These are phyloP conservation scores for Rhingia rostrata DNA, from an alignment of 2,888 invertebrate species.

Conservation along the genomic window DNA sequence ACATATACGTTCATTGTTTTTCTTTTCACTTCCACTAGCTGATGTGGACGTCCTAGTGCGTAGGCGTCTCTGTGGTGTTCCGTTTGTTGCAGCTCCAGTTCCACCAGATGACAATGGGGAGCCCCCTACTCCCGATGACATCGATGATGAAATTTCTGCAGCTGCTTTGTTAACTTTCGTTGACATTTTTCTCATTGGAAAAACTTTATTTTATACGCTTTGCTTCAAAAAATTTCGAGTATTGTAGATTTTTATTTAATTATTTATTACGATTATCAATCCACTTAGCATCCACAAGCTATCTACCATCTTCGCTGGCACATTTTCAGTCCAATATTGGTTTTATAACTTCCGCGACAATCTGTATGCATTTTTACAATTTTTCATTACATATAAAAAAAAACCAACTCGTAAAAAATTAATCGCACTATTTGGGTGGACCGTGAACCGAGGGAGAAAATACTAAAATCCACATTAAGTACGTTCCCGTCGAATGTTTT, in stretches of 20 bases:
- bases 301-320: slow-evolving; percentile 48
- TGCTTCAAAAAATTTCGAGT: slow-evolving; percentile 30
- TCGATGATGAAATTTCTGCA: slow-evolving; percentile 58
- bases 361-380: slow-evolving; percentile 56
- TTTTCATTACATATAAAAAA: slow-evolving; percentile 59
- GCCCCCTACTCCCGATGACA: slow-evolving; percentile 44
- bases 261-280: slow-evolving; percentile 28
- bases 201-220: slow-evolving; percentile 25
- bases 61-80: slow-evolving; percentile 67
- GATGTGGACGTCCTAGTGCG: slow-evolving; percentile 61
- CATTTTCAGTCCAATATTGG: slow-evolving; percentile 62
- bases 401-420: slow-evolving; percentile 42
- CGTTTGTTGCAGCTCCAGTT: slow-evolving; percentile 55
- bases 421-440: slow-evolving; percentile 50
- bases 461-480: slow-evolving; percentile 45
- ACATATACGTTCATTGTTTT: slow-evolving; percentile 51
- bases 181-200: slow-evolving; percentile 73
- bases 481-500: slow-evolving; percentile 37
- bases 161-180: slow-evolving; percentile 68
- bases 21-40: slow-evolving; percentile 68
- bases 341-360: slow-evolving; percentile 69
- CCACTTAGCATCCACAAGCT: slow-evolving; percentile 40
- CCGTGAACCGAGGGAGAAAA: slow-evolving; percentile 42
- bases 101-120: slow-evolving; percentile 48
- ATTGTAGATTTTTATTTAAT: slow-evolving; percentile 33